Base-by-base conservation (phyloP, 2,888 invertebrate genomes). In the Timema podura region DNA sequence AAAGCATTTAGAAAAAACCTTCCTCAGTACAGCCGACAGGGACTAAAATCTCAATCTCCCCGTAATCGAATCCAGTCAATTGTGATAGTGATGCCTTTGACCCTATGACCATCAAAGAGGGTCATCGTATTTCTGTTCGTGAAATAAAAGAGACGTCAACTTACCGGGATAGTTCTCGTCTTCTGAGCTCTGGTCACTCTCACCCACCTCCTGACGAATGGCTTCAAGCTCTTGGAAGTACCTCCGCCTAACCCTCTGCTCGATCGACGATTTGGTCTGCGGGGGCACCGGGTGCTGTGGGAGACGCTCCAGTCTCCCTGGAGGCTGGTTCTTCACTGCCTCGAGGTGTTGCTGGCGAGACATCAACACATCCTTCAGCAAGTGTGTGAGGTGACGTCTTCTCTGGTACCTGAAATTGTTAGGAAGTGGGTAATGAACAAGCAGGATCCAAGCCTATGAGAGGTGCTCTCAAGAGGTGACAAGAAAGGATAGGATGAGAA, bases 151-250 rank as follows among this genome's bases (percentile, higher is more conserved):
- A 6, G 3, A 7, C 2, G 9, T 59, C 16, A 11, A 61, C 66
- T 64, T n/a, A 72, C 74, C 90, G 59, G 90, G 89, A 79, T 89
- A 90, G 76, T 89, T 89, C 75, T 94, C 93, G 82, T 91, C 91
- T 74, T 93, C 93, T 47, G 91, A 91, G 64, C 84, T 82, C 71
- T 81, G 81, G 71, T 88, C 84, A 75, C 82, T 79, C 67, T 90
- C 87, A n/a, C 90, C 89, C 67, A 90, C 86, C 75, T 91, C 89
- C 75, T 88, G 86, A 76, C 88, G 84, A 47, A 93, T 86, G 70
- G 89, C 87, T 65, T 87, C 82, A 65, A 94, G 81, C 77, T 92
- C 90, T 78, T 90, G 88, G 81, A 88, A 88, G 78, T 79, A 80
- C 11, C 74, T 68, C 44, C 76, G 73, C 46, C 74, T 75, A 30